These are phyloP conservation scores for Polydrusus pterygomalis DNA, from an alignment of 2,888 invertebrate species.

Conservation along the genomic window DNA sequence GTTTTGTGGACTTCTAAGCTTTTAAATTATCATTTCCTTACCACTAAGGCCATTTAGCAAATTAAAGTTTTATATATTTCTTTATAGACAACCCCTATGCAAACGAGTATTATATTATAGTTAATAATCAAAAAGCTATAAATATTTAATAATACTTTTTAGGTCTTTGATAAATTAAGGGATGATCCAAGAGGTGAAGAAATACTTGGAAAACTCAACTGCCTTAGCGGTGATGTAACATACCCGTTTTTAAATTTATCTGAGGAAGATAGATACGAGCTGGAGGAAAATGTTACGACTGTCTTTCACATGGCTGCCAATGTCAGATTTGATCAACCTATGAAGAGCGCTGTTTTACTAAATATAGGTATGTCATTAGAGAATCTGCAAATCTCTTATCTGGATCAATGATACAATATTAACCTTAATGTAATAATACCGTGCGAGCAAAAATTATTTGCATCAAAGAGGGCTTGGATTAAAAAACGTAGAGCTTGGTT, in stretches of 20 bases:
- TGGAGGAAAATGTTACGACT: conserved; percentile 75
- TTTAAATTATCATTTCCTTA: no score
- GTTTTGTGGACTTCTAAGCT: no score
- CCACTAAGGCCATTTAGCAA: no score
- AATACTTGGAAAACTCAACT: conserved; percentile 74
- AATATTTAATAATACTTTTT: conserved; percentile 10
- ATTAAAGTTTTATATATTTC: no score
- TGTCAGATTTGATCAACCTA: conserved; percentile 80
- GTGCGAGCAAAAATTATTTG: no score
- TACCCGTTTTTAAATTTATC: conserved; percentile 71
- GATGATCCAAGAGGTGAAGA: conserved; percentile 61
- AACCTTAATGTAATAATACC: no score
- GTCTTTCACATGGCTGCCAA: conserved; percentile 85
- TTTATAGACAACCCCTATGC: no score
- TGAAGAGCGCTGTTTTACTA: conserved; percentile 78
- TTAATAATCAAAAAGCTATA: not conserved
- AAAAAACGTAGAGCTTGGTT: no score
- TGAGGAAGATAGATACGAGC: conserved; percentile 70
- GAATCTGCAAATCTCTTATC: no score
- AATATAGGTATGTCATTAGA: conserved; percentile 77
- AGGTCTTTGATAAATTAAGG: conserved; percentile 68
- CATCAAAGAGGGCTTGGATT: no score
- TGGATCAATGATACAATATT: no score
- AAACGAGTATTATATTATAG: not conserved
- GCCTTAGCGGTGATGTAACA: conserved; percentile 74